A percentile compares a stretch with the other conserved stretches of the same genome.
These are phyloP conservation scores for Nomada goodeniana DNA, from an alignment of 2,888 invertebrate genomes.

Conservation along the genomic window DNA sequence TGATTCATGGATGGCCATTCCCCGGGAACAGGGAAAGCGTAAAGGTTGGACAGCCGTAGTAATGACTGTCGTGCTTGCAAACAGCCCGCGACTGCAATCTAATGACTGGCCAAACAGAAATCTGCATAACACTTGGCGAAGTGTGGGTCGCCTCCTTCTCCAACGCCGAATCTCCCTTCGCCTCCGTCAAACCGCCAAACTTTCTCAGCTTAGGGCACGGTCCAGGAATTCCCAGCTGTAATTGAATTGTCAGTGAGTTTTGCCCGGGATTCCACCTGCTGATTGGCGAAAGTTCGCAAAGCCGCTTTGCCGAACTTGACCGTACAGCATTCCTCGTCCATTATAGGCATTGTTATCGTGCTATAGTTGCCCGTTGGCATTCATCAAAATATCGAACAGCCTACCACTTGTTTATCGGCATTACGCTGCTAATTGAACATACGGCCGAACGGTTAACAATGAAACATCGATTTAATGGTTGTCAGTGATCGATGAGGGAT, in stretches of 20 bases:
- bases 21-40: conserved; percentile 30
- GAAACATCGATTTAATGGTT: conserved; percentile 37
- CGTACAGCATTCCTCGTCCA: conserved; percentile 47
- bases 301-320: conserved; percentile 70
- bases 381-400: conserved; percentile 53
- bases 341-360: conserved; percentile 54
- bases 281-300: conserved; percentile 74
- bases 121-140: conserved; percentile 85
- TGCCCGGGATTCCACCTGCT: conserved; percentile 71
- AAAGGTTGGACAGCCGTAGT: conserved; percentile 50
- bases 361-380: conserved; percentile 41
- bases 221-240: conserved; percentile 79
- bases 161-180: conserved; percentile 58
- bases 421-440: conserved; percentile 1
- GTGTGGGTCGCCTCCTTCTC: conserved; percentile 64
- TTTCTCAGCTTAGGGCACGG: conserved; percentile 75
- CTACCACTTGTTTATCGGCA: conserved; percentile 47
- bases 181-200: conserved; percentile 74
- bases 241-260: conserved; percentile 81
- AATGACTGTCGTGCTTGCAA: conserved; percentile 79
- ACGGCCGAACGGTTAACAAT: conserved; percentile 25
- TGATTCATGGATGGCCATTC: conserved; percentile 27
- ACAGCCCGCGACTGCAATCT: conserved; percentile 82
- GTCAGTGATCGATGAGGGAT: conserved; percentile 28
- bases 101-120: conserved; percentile 88